Evolutionary conservation across 2,888 invertebrate genomes (phyloP), one percentile per base, ranked within the genome.

Genomic region (Terebella lapidaria): DNA sequence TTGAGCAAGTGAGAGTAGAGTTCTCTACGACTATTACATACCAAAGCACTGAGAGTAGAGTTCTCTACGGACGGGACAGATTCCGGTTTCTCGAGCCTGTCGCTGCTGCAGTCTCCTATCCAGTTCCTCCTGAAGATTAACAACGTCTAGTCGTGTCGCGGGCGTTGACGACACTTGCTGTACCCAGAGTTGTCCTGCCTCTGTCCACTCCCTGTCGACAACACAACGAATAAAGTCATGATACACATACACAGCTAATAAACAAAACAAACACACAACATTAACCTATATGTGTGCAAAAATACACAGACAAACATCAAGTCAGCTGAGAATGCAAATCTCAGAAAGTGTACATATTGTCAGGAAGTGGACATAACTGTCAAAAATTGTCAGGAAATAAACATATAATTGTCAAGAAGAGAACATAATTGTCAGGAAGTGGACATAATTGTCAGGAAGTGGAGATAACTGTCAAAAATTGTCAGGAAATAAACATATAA

Each of bases 61-160:
- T 79, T 95, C 93, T 56, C 95, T 84, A 54, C 96, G 86, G 56
- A 94, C 89, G 0, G 94, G 94, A 80, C 96, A 96, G 72, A 96
- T 94, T 35, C 96, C 96, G 0, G 94, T 94, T 83, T 95, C 95
- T 67, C 94, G 85, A 1, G 97, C 96, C 81, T 94, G 91, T n/a
- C 90, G 84, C 76, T 92, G 91, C 74, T 92, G 91, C 57, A 95
- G 83, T 65, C 89, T 86, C 73, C 91, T 90, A 79, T 97, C 96
- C 54, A 99, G 83, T 83, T 93, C 92, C 81, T 97, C 95, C 83
- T 96, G 95, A 20, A 99, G 85, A 81, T 94, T 94, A 67, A 95
- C 89, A 18, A 97, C 94, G 82, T 97, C 97, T 71, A 94, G 84
- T 55, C 97, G 85, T 0, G 97, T 97, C 1, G 96, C 94, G 2